A percentile compares a stretch with the other conserved stretches of the same genome.
These are phyloP conservation scores for Taeniopygia guttata DNA, from an alignment of 2,797 vertebrate genomes.

Conservation along the genomic window DNA sequence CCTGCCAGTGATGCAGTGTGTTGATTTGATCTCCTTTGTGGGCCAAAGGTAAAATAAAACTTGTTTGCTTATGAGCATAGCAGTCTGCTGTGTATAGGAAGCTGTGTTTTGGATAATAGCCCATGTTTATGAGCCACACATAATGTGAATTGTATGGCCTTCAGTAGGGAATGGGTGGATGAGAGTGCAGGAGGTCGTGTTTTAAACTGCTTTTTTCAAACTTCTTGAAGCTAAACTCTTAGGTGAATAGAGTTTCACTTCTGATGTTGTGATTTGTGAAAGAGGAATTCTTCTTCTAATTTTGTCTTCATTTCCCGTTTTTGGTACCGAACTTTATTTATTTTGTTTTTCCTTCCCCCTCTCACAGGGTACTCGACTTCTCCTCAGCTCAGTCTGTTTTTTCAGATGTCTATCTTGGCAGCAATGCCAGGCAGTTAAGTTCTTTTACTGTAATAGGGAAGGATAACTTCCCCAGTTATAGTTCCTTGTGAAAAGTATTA, in stretches of 20 bases:
- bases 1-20: background rate
- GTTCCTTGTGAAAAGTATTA: background rate
- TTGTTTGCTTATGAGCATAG: background rate
- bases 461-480: background rate
- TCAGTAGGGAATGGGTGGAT: background rate
- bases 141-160: background rate
- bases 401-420: background rate
- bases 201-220: background rate
- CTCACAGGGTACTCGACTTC: background rate
- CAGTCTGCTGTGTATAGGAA: background rate
- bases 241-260: background rate
- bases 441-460: background rate
- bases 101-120: background rate
- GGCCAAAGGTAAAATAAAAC: background rate
- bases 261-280: background rate
- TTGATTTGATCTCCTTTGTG: background rate
- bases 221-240: background rate
- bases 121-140: background rate
- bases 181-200: accelerated
- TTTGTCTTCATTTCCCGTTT: background rate
- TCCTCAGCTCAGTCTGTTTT: background rate
- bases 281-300: background rate
- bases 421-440: background rate
- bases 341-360: background rate
- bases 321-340: background rate